A percentile compares a stretch with the other conserved stretches of the same genome.
Conservation (phyloP, 2,797 vertebrate species). For the Balearica regulorum region DNA sequence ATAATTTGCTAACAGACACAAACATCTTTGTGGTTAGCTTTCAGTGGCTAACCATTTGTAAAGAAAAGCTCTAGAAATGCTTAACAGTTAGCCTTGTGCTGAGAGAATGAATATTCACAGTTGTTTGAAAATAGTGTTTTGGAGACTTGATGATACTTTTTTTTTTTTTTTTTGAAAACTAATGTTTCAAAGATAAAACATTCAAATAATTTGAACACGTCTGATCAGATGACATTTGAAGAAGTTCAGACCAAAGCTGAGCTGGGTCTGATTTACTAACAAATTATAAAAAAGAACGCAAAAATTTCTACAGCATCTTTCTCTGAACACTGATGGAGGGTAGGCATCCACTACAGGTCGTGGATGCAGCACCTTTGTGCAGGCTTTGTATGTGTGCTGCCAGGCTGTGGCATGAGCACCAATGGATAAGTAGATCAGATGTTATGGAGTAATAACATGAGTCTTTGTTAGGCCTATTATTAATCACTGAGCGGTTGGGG, state of each 20-base stretch:
- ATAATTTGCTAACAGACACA: not conserved
- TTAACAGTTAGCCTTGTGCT: not conserved
- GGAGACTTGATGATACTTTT: not conserved
- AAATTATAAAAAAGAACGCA: not conserved
- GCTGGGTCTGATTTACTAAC: not conserved
- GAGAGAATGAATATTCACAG: not conserved
- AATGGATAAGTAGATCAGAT: not conserved
- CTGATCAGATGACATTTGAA: not conserved
- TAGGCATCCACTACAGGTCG: fast-evolving
- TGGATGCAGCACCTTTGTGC: not conserved
- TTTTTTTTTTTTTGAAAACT: not conserved
- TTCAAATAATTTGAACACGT: not conserved
- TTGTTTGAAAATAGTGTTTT: not conserved
- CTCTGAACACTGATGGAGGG: not conserved
- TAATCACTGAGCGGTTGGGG: not conserved
- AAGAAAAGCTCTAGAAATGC: not conserved
- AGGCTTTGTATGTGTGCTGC: not conserved
- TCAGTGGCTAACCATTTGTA: not conserved
- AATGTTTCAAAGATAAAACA: not conserved
- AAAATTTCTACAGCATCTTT: not conserved
- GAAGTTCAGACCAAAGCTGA: not conserved
- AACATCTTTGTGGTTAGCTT: not conserved
- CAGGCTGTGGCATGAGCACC: not conserved
- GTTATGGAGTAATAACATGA: not conserved
- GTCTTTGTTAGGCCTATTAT: not conserved